These are phyloP conservation scores for Salvelinus alpinus DNA, from an alignment of 2,113 vertebrate genomes.

Conservation along the genomic window DNA sequence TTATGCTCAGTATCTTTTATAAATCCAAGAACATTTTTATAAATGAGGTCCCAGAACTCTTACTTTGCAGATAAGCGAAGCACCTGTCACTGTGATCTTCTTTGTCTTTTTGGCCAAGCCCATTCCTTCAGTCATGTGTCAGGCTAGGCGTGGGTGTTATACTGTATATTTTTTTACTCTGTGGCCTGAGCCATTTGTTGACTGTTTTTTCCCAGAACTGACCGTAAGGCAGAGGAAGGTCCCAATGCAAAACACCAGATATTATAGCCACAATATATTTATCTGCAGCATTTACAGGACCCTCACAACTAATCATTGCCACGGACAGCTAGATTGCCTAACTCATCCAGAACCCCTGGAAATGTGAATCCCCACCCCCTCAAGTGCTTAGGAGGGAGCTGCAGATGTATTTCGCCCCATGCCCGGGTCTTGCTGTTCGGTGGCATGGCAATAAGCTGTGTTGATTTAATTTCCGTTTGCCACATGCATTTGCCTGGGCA, in stretches of 20 bases:
- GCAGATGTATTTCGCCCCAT: slow-evolving; percentile 50
- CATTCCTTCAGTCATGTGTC: slow-evolving; percentile 22
- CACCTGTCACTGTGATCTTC: slow-evolving; percentile 38
- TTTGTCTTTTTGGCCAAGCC: slow-evolving; percentile 22
- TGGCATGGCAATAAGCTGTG: slow-evolving; percentile 60
- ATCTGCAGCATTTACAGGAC: slow-evolving; percentile 51
- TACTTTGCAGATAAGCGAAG: slow-evolving; percentile 45
- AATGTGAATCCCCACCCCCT: slow-evolving; percentile 61
- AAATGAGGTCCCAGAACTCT: slow-evolving; percentile 42
- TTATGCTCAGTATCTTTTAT: no score
- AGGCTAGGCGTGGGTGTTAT: background rate
- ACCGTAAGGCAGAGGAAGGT: slow-evolving; percentile 37
- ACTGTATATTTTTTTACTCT: background rate
- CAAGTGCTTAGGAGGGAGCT: slow-evolving; percentile 44
- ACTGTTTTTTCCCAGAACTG: slow-evolving; percentile 28
- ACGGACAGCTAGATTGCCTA: slow-evolving; percentile 40
- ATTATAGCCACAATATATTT: slow-evolving; percentile 54
- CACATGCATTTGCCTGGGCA: slow-evolving; percentile 60
- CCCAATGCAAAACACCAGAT: slow-evolving; percentile 52
- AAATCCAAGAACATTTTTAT: no score
- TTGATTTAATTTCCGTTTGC: slow-evolving; percentile 72
- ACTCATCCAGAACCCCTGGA: slow-evolving; percentile 54
- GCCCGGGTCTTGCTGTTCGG: slow-evolving; percentile 17
- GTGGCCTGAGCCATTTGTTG: slow-evolving; percentile 13
- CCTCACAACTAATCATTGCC: slow-evolving; percentile 65